Percentiles rank a stretch among this genome's conserved stretches.
Conservation (phyloP, 1,140 invertebrate species). For the Drosophila murphyi region DNA sequence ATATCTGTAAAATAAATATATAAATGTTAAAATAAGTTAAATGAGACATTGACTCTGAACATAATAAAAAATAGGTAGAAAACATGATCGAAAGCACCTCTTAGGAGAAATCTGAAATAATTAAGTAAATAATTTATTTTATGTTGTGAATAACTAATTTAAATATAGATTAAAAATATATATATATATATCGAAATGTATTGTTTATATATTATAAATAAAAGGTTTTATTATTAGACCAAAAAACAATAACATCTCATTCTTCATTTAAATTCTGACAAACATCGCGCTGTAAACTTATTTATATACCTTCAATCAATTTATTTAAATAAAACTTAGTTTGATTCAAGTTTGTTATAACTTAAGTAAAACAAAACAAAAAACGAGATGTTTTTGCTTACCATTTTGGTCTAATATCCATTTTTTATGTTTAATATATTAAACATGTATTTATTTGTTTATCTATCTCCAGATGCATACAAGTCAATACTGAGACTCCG, state of each 20-base stretch:
- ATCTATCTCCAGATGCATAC: not conserved
- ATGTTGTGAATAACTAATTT: too few species aligned
- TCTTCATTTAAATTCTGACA: too few species aligned
- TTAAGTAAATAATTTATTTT: not conserved
- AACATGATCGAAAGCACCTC: too few species aligned
- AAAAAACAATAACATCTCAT: not conserved
- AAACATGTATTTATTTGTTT: conserved; percentile 1
- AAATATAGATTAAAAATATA: too few species aligned
- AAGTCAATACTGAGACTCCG: conserved; percentile 3
- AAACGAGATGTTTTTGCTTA: not conserved
- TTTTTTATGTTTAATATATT: too few species aligned
- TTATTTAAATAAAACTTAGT: too few species aligned
- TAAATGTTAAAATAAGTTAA: not conserved
- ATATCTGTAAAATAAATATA: conserved; percentile 41
- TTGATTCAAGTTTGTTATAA: too few species aligned
- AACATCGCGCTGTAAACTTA: too few species aligned
- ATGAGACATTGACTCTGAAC: not conserved
- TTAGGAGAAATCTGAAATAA: too few species aligned
- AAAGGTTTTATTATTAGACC: not conserved
- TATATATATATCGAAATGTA: too few species aligned
- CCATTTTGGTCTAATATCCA: not conserved
- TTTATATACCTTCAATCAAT: too few species aligned
- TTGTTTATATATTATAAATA: not conserved
- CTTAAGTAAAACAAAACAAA: too few species aligned
- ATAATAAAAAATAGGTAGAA: not conserved